Evolutionary conservation across 2,113 vertebrate genomes (phyloP), one percentile per base, ranked within the genome.

Genomic region (Antechinus stuartii): DNA sequence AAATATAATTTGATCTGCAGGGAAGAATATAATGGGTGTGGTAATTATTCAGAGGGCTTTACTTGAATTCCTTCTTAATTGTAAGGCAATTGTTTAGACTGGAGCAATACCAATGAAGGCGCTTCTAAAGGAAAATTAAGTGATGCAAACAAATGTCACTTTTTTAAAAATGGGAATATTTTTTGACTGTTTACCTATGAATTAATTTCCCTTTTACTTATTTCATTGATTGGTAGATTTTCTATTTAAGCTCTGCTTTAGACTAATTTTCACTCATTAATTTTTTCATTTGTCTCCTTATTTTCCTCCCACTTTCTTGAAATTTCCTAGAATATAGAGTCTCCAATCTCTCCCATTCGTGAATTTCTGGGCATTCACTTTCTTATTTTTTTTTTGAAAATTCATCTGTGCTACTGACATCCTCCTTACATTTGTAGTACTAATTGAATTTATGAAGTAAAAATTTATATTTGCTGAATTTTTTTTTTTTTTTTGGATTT

Each of bases 21-120:
- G 61, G 96, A 94, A 96, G 68, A 76, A 22, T 76, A 94, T 90
- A 57, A 91, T 50, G 46, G 53, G 89, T 92, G 76, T 76, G 92
- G 91, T 92, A 47, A 35, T 14, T 93, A 96, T 97, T 95, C 91
- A 95, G 91, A 90, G 47, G 91, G 91, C 93, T 97, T 96, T 94
- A 68, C 91, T 22, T 76, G 0, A 27, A 91, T 89, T 90, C 25
- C 14, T 46, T 27, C 90, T 93, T 95, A 93, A 57, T 57, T 90
- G 95, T 54, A 49, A 92, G 22, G 1, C 26, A 91, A 95, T 95
- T 94, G 96, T 95, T 95, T 93, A 95, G 94, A 76, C 35, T n/a
- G n/a, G 68, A 76, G 68, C 35, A 76, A 42, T 76, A 76, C 68
- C 7, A 42, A 22, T n/a, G 35, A 42, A 76, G n/a, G 6, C 35